Evolutionary conservation across 1,140 invertebrate genomes (phyloP).

Genomic region (Pomacea maculata): DNA sequence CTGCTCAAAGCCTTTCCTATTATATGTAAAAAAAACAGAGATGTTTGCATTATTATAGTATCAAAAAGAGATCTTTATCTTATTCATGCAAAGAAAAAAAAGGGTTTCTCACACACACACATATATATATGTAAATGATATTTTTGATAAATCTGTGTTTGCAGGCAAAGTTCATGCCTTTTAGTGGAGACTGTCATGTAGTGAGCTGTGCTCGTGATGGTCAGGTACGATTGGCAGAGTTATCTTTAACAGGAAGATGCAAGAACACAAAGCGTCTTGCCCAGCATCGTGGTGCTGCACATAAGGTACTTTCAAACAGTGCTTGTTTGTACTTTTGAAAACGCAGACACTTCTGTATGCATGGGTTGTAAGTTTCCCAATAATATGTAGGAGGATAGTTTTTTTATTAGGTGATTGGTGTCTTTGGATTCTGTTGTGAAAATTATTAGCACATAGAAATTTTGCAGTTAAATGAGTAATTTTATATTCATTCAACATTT

Average conservation of each 20-base stretch:
- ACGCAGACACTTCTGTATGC: neutral
- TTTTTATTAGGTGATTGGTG: no score
- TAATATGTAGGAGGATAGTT: no score
- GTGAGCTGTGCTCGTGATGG: slow-evolving; percentile 90
- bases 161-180: slow-evolving; percentile 77
- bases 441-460: neutral
- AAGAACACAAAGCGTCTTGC: slow-evolving; percentile 72
- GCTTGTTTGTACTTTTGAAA: neutral
- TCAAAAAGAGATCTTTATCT: neutral
- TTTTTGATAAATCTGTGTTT: no score
- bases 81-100: neutral
- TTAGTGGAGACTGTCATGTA: slow-evolving; percentile 79
- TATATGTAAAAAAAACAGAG: no score
- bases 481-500: neutral
- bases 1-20: no score
- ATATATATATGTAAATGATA: neutral
- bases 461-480: neutral
- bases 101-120: no score
- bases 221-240: slow-evolving; percentile 76
- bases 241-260: slow-evolving; percentile 69
- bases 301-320: slow-evolving; percentile 68
- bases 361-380: neutral
- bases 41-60: no score
- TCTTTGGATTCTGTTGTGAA: no score
- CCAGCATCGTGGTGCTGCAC: slow-evolving; percentile 77